phyloP scores from a whole-genome alignment of 2,888 invertebrate genomes.

The Nebria salina region DNA sequence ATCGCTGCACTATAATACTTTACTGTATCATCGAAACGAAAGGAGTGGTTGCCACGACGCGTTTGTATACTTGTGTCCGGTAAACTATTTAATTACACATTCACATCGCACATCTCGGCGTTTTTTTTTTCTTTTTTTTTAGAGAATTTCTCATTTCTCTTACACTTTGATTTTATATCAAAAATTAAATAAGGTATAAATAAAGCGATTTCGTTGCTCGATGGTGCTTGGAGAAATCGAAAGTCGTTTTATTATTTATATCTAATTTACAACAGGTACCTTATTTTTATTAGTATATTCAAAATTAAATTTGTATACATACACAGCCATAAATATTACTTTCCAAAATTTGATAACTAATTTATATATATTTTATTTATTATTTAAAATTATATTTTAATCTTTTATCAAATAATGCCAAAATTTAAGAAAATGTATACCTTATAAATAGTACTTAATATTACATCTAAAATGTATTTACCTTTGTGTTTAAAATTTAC shows the following conservation, averaged over 20 bases:
- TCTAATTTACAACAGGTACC: too few species aligned
- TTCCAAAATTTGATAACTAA: too few species aligned
- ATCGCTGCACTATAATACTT: slow-evolving; percentile 7
- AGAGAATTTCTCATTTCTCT: not conserved
- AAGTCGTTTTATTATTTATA: not conserved
- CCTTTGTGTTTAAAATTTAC: too few species aligned
- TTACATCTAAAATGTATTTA: too few species aligned
- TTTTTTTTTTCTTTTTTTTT: not conserved
- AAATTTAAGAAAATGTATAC: too few species aligned
- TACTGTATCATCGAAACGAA: not conserved
- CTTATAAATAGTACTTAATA: too few species aligned
- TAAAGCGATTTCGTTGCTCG: not conserved
- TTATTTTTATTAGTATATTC: too few species aligned
- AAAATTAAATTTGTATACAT: too few species aligned
- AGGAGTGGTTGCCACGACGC: not conserved
- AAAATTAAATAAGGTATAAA: not conserved
- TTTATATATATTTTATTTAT: too few species aligned
- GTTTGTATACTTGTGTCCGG: not conserved
- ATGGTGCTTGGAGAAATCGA: not conserved
- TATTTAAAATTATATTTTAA: too few species aligned
- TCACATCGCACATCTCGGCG: not conserved
- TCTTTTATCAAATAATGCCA: too few species aligned
- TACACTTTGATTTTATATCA: not conserved
- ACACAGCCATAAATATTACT: too few species aligned
- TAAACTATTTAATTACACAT: not conserved